These are phyloP conservation scores for Ischnura elegans DNA, from an alignment of 2,888 invertebrate species.

Conservation along the genomic window DNA sequence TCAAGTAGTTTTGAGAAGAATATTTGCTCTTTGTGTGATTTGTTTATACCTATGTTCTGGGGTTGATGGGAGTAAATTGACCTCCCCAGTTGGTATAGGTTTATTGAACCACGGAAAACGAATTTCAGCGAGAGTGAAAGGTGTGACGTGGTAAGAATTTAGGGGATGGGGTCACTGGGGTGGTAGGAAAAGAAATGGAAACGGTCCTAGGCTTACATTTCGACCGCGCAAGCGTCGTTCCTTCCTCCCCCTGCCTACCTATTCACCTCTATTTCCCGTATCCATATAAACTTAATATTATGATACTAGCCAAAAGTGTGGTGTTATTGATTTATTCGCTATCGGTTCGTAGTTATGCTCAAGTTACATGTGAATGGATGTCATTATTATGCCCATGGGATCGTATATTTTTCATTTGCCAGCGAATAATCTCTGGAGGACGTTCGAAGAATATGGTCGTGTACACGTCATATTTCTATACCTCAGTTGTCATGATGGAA, in stretches of 20 bases:
- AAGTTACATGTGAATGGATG: too few species aligned
- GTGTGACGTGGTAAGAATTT: conserved; percentile 49
- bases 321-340: background rate
- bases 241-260: background rate
- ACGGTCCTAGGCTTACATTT: conserved; percentile 50
- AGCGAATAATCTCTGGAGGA: too few species aligned
- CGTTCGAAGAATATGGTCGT: too few species aligned
- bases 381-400: too few species aligned
- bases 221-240: conserved; percentile 55
- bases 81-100: background rate
- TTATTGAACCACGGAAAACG: conserved; percentile 48
- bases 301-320: background rate
- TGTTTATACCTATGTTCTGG: too few species aligned
- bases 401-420: too few species aligned
- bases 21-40: too few species aligned
- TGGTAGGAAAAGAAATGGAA: conserved; percentile 47
- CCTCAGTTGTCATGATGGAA: too few species aligned
- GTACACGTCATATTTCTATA: too few species aligned
- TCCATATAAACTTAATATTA: conserved; percentile 39
- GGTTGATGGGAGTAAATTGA: background rate
- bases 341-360: too few species aligned
- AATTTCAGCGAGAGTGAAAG: conserved; percentile 65
- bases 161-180: conserved; percentile 57
- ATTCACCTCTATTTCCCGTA: background rate
- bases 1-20: too few species aligned